Base-by-base conservation (phyloP, 2,113 vertebrate species). In the Numida meleagris region DNA sequence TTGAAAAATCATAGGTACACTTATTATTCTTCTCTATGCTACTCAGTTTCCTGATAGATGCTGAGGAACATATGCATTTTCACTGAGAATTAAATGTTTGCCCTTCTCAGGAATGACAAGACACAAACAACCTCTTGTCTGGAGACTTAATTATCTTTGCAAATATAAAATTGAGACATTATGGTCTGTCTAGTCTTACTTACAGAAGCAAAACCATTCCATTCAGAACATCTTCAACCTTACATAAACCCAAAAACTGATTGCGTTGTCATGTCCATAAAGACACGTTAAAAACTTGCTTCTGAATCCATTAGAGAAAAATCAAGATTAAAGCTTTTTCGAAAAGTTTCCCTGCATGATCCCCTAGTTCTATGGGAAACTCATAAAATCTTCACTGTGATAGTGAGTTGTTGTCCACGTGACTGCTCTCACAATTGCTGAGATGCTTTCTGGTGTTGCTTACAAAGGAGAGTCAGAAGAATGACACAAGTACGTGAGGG, bases 391-490 rank as follows among this genome's bases (percentile, higher is more conserved):
- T n/a, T 89, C 46, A n/a, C 24, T 88, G 40, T 76, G 75, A 42
- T 27, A 58, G 34, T 24, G 67, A 86, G 29, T 17, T 29, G 62
- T 68, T 58, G 59, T 29, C 48, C 34, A 11, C 42, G 21, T 67
- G 50, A 63, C 33, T 45, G 21, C 29, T 86, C 12, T 50, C 33
- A 38, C 33, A 63, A 10, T 9, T 0, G 0, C 51, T 0, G 4
- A 72, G 40, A 72, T 25, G 19, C 58, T 40, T 88, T 74, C 62
- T 53, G 38, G 38, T 6, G 12, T 8, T 61, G 6, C 45, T 93
- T 70, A 24, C 5, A 33, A 82, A 73, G 34, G 13, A 87, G 12
- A 90, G 36, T 45, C 14, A 83, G 14, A 79, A 4, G 3, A 84
- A 88, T 72, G 78, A 84, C 25, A 55, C 14, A 55, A 67, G 15